Evolutionary conservation across 2,888 invertebrate genomes (phyloP).

Genomic region (Cenopis cana): DNA sequence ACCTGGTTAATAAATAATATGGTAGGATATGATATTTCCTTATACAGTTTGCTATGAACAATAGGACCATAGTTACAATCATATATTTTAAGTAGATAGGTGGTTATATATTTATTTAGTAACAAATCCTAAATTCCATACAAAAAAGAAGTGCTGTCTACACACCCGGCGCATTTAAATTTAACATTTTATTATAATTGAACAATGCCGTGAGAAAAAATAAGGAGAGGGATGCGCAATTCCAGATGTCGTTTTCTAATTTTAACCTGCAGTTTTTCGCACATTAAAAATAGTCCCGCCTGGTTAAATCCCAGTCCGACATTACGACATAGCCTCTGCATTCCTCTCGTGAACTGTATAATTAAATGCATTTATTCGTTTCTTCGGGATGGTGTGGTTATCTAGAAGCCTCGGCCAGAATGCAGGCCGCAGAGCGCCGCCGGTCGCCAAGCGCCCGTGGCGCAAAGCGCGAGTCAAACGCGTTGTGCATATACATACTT

Average conservation of each 20-base stretch:
- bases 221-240: background rate
- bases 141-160: no score
- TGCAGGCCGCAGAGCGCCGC: conserved; percentile 50
- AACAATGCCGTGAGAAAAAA: background rate
- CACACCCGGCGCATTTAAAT: no score
- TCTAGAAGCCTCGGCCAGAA: conserved; percentile 51
- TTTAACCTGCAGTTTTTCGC: background rate
- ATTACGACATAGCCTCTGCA: conserved; percentile 30
- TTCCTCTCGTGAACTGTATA: conserved; percentile 42
- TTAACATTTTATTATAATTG: background rate
- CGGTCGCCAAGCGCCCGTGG: conserved; percentile 47
- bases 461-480: conserved; percentile 45
- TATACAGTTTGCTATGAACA: background rate
- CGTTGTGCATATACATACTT: conserved; percentile 6
- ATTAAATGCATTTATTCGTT: conserved; percentile 45
- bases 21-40: background rate
- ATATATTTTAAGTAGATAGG: background rate
- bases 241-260: background rate
- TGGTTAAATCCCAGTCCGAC: conserved; percentile 16
- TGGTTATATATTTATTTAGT: background rate
- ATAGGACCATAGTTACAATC: background rate
- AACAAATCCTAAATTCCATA: no score
- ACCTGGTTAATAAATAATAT: background rate
- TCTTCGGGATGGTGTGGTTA: conserved; percentile 53
- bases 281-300: background rate